Evolutionary conservation across 2,888 invertebrate genomes (phyloP).

Genomic region (Ptilodon capucinus): DNA sequence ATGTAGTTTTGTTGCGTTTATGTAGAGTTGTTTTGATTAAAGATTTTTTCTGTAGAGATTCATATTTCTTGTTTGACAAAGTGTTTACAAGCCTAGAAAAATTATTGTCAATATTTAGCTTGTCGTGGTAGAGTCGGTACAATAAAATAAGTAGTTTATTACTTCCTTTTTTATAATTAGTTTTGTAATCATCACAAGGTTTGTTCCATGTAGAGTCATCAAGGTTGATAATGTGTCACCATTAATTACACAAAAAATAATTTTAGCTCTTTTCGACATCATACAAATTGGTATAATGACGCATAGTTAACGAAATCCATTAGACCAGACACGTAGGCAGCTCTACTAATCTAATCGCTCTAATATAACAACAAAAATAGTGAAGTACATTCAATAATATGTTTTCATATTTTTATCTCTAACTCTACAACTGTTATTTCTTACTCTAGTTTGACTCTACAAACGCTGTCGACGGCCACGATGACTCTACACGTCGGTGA

Average conservation of each 20-base stretch:
- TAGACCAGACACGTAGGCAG: conserved; percentile 15
- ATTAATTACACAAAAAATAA: not conserved
- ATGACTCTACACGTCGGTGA: not conserved
- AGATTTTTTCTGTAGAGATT: too few species aligned
- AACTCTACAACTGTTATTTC: not conserved
- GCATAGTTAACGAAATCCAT: conserved; percentile 8
- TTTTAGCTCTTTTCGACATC: not conserved
- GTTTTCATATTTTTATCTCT: not conserved
- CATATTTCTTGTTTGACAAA: too few species aligned
- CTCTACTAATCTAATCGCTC: conserved; percentile 15
- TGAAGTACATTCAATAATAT: not conserved
- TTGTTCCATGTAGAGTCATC: not conserved
- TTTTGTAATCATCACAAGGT: not conserved
- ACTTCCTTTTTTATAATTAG: not conserved
- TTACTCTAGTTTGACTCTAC: not conserved
- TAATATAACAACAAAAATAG: conserved; percentile 17
- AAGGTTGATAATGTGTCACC: not conserved
- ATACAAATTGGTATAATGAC: conserved; percentile 10
- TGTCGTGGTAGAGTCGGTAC: too few species aligned
- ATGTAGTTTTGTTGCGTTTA: too few species aligned
- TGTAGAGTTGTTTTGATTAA: too few species aligned
- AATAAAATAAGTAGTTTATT: too few species aligned
- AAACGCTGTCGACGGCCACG: not conserved
- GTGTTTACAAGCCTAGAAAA: too few species aligned
- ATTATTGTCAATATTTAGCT: too few species aligned